Evolutionary conservation across 2,888 invertebrate genomes (phyloP), one percentile per base, ranked within the genome.

Genomic region (Thalpophila matura): DNA sequence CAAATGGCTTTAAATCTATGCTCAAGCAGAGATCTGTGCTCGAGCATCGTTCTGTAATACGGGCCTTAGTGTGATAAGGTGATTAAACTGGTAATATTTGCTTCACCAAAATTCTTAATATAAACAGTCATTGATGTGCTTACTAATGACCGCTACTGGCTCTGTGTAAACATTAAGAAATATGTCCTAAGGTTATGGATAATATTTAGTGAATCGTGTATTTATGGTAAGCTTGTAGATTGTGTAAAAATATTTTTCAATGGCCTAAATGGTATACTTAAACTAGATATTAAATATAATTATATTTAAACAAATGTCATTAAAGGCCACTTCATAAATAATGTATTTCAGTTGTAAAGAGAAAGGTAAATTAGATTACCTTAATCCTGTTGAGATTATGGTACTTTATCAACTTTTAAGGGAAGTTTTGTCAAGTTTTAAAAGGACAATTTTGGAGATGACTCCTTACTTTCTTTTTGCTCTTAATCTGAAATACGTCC

Each of bases 381-480:
- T 35, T 40, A 54, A 62, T 68, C 35, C 35, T n/a, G 50, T 38
- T 6, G 33, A 29, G 29, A 62, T 73, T 42, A 62, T 33, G 35
- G 49, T 54, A 57, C 66, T 71, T 73, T 62, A 57, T 73, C 56
- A 73, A 68, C 26, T 58, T 68, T 46, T 10, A 35, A 18, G 16
- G 35, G 5, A 50, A 46, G 37, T 45, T 60, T 33, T 22, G 58
- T 56, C 12, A 66, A 56, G 37, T 71, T 61, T 50, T 46, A 63
- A 46, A 55, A 49, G 31, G 27, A 50, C 51, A 58, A 69, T 62
- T 69, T 64, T 42, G 50, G 10, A 57, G 55, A 38, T 68, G 69
- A 69, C 58, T 61, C 1, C 40, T 38, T 53, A 45, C 14, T 58
- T 71, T 56, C 9, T 38, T 37, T 22, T 27, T 50, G 24, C 43